Evolutionary conservation across 2,888 invertebrate species (phyloP), one percentile per base, ranked within the genome.

Genomic region (Scrobipalpa costella): DNA sequence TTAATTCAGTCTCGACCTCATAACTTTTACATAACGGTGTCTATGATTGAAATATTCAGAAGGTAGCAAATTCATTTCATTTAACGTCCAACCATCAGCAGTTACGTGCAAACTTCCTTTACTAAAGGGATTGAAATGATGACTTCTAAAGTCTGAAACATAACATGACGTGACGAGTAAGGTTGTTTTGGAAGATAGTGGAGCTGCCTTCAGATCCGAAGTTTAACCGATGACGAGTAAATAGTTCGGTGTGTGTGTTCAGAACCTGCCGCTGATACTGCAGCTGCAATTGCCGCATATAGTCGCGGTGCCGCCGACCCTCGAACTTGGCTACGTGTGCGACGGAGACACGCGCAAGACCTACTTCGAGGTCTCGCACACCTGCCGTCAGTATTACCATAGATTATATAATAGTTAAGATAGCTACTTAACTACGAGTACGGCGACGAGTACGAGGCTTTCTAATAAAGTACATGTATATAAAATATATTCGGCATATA

Each of bases 311-410:
- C 89, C 89, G 0, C 6, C 63, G 0, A 0, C n/a, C 6, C 63
- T 86, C 1, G 78, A 87, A 66, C 81, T 89, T 62, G 84, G 83
- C 11, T 78, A 75, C 67, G 83, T 88, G 60, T 73, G 81, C 1
- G 81, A 83, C 59, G 85, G 82, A 0, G 80, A 84, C 70, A 72
- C 78, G 0, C 73, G 83, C 65, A 86, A 87, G 73, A 71, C 74
- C 0, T 85, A 83, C 72, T 82, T 84, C 71, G 81, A 79, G 7
- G 73, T 88, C 15, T 70, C 75, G 0, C 88, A 89, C 65, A 77
- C 86, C 19, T 85, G 88, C 68, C 69, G 88, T 88, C 33, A 85
- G 85, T 76, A 27, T 1, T 13, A 2, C 17, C 8, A 1, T 3
- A 27, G 27, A n/a, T 7, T 27, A n/a, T n/a, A n/a, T n/a, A n/a